A percentile compares a stretch with the other conserved stretches of the same genome.
Conservation (phyloP, 2,797 vertebrate species). For the Avahi laniger region DNA sequence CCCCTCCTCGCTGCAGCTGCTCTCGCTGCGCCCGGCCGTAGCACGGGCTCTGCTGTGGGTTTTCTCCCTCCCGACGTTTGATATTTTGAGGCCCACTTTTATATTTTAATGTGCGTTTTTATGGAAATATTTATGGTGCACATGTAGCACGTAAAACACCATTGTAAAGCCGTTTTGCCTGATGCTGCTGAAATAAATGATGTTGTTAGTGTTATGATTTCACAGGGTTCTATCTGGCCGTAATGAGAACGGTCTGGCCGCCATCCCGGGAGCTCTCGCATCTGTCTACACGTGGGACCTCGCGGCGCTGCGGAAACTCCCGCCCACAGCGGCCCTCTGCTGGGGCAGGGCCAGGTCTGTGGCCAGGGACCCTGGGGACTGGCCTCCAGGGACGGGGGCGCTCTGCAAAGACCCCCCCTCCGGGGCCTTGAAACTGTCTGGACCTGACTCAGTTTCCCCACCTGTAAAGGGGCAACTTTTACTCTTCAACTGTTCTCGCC, state of each 20-base stretch:
- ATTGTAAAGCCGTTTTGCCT: conserved; percentile 81
- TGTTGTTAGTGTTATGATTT: conserved; percentile 82
- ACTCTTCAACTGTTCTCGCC: not conserved
- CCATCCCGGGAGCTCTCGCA: conserved; percentile 61
- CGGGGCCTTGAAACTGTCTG: not conserved
- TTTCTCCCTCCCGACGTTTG: conserved; percentile 72
- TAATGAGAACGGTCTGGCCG: conserved; percentile 83
- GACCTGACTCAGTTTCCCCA: not conserved
- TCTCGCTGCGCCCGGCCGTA: not conserved
- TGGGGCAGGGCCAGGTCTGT: not conserved
- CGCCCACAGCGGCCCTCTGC: not conserved
- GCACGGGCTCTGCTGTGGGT: conserved; percentile 68
- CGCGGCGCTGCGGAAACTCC: conserved; percentile 69
- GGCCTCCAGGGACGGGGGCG: not conserved
- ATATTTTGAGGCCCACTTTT: conserved; percentile 83
- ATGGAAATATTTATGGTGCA: conserved; percentile 86
- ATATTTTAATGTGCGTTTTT: conserved; percentile 84
- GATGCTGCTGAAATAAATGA: conserved; percentile 82
- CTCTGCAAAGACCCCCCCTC: not conserved
- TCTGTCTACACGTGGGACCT: conserved; percentile 70
- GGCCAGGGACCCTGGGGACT: not conserved
- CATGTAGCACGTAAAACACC: conserved; percentile 84
- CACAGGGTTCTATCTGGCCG: conserved; percentile 80
- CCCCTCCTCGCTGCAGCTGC: not conserved
- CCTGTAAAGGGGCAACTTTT: not conserved